Evolutionary conservation across 2,797 vertebrate genomes (phyloP).

Genomic region (Chelon auratus): DNA sequence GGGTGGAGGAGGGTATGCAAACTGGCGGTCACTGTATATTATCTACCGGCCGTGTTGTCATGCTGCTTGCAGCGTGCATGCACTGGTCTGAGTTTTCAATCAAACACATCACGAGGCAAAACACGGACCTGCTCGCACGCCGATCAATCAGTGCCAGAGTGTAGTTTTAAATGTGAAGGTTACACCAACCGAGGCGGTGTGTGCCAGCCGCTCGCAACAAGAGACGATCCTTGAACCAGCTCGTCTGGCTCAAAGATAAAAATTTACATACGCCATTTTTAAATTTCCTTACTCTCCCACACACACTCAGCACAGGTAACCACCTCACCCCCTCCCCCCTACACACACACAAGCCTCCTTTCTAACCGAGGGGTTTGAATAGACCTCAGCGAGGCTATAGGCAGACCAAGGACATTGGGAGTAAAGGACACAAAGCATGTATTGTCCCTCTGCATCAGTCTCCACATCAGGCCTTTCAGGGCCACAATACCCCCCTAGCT

Average conservation of each 20-base stretch:
- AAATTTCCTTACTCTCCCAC: background rate
- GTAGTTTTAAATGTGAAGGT: background rate
- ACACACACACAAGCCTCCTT: constrained; percentile 1
- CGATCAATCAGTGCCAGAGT: background rate
- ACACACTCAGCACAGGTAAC: constrained; percentile 67
- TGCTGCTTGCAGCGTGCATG: constrained; percentile 4
- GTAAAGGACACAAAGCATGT: constrained; percentile 73
- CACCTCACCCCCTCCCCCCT: constrained; percentile 49
- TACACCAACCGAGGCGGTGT: background rate
- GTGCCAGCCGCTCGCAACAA: too few species aligned
- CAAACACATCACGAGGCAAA: constrained; percentile 45
- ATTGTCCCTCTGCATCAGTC: constrained; percentile 78
- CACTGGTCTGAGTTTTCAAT: constrained; percentile 39
- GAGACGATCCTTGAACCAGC: background rate
- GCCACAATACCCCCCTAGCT: constrained; percentile 67
- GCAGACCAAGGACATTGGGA: constrained; percentile 70
- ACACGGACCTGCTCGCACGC: background rate
- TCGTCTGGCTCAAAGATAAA: background rate
- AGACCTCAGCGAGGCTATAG: constrained; percentile 60
- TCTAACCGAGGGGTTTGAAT: constrained; percentile 59
- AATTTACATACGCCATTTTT: background rate
- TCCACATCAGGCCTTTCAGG: constrained; percentile 79
- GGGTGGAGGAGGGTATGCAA: background rate
- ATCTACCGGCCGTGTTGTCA: background rate
- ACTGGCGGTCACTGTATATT: background rate